A percentile compares a stretch with the other conserved stretches of the same genome.
These are phyloP conservation scores for Hiodon tergisus DNA, from an alignment of 2,113 vertebrate species.

Conservation along the genomic window DNA sequence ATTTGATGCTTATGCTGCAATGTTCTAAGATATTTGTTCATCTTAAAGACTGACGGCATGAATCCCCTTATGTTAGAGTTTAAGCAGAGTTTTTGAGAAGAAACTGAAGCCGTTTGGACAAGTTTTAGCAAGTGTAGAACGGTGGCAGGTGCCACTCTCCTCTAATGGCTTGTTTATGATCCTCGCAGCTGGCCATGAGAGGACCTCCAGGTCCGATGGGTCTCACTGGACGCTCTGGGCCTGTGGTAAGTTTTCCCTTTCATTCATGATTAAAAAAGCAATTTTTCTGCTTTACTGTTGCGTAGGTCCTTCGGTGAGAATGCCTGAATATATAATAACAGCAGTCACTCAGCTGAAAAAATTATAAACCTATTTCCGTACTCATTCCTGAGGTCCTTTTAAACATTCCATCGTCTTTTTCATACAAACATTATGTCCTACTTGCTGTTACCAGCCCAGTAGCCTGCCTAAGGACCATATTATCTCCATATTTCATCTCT, in stretches of 20 bases:
- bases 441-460: not conserved
- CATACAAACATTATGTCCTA: not conserved
- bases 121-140: not conserved
- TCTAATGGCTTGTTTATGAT: constrained; percentile 18
- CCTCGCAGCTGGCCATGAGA: constrained; percentile 86
- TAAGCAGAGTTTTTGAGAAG: constrained; percentile 18
- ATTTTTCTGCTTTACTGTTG: not conserved
- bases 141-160: not conserved
- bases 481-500: constrained; percentile 23
- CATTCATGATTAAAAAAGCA: not conserved
- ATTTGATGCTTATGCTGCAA: too few species aligned
- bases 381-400: not conserved
- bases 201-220: constrained; percentile 94
- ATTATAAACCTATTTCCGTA: not conserved
- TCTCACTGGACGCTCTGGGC: constrained; percentile 92
- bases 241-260: constrained; percentile 77
- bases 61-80: too few species aligned
- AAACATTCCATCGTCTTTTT: not conserved
- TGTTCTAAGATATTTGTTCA: too few species aligned
- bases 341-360: not conserved
- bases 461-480: constrained; percentile 9
- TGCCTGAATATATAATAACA: not conserved
- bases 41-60: too few species aligned
- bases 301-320: not conserved
- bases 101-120: constrained; percentile 40